phyloP scores from a whole-genome alignment of 2,797 vertebrate species.

The Falco naumanni region DNA sequence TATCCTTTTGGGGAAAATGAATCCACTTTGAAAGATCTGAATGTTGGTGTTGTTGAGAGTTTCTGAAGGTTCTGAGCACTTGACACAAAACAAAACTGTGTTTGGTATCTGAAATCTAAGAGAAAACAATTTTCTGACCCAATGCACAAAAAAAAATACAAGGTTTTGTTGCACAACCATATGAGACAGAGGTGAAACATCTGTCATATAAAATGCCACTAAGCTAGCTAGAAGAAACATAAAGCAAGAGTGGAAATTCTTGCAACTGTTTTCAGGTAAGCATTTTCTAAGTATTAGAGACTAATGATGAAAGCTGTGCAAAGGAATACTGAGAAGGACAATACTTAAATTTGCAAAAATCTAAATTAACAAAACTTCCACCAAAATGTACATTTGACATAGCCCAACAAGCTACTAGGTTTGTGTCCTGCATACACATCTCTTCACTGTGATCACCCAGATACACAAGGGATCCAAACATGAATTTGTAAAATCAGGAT shows the following conservation, averaged over 20 bases:
- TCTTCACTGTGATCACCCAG: background rate
- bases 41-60: background rate
- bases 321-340: background rate
- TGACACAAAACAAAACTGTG: background rate
- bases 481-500: background rate
- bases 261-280: background rate
- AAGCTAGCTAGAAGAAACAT: background rate
- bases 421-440: background rate
- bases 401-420: background rate
- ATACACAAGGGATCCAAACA: background rate
- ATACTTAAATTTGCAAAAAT: background rate
- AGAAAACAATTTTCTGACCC: background rate
- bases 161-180: background rate
- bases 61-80: background rate
- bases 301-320: background rate
- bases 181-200: background rate
- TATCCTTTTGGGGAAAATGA: slow-evolving; percentile 3
- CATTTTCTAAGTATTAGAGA: background rate
- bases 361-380: background rate
- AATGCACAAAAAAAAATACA: background rate
- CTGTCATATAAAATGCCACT: background rate
- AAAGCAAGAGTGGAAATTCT: background rate
- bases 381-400: background rate
- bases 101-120: background rate
- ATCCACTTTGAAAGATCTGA: slow-evolving; percentile 27